These are phyloP conservation scores for Hoplodrina blanda DNA, from an alignment of 2,888 invertebrate genomes.

Conservation along the genomic window DNA sequence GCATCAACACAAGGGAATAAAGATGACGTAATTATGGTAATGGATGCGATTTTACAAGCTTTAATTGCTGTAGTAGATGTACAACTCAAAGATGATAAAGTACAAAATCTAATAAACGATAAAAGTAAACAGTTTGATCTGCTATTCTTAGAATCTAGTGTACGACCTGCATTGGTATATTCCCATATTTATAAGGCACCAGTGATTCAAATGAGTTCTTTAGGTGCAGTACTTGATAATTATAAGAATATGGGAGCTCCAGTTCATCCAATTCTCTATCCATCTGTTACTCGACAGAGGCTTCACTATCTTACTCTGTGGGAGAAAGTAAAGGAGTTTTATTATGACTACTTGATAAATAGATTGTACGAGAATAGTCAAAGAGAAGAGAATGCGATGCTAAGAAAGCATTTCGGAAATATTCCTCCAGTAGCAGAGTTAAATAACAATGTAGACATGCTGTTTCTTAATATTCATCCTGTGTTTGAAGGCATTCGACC, in stretches of 20 bases:
- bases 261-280: conserved; percentile 69
- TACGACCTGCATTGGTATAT: conserved; percentile 54
- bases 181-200: conserved; percentile 66
- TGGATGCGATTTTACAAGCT: conserved; percentile 13
- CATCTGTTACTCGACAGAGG: conserved; percentile 53
- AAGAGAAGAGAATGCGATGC: conserved; percentile 19
- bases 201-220: conserved; percentile 72
- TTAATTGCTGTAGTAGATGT: conserved; percentile 44
- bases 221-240: conserved; percentile 58
- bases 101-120: conserved; percentile 62
- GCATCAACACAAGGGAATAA: conserved; percentile 40
- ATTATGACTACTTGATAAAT: conserved; percentile 43
- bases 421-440: conserved; percentile 62
- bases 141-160: conserved; percentile 66
- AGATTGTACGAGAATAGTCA: conserved; percentile 6
- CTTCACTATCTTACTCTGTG: conserved; percentile 65
- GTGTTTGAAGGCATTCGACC: conserved; percentile 69
- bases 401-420: conserved; percentile 66
- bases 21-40: conserved; percentile 34
- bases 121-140: conserved; percentile 69
- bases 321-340: conserved; percentile 67
- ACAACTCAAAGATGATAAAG: conserved; percentile 47
- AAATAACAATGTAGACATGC: conserved; percentile 72
- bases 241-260: conserved; percentile 67
- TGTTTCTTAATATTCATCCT: conserved; percentile 75